These are phyloP conservation scores for Luperina testacea DNA, from an alignment of 2,888 invertebrate species.

Conservation along the genomic window DNA sequence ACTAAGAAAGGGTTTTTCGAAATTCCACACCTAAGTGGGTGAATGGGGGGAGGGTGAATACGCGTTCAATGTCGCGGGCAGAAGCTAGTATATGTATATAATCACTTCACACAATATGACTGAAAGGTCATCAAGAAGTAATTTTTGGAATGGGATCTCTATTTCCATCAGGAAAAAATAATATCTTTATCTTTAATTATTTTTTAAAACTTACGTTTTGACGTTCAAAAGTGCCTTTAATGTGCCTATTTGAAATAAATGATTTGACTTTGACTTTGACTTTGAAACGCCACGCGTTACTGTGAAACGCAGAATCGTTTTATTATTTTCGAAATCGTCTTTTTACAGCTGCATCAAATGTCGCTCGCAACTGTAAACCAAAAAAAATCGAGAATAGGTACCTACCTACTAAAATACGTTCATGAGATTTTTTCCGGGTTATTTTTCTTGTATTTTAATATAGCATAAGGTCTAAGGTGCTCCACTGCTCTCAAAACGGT, in stretches of 20 bases:
- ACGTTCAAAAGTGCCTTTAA: too few relatives aligned
- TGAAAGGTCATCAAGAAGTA: background rate
- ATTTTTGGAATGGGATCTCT: background rate
- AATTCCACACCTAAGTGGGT: too few relatives aligned
- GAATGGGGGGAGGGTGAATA: too few relatives aligned
- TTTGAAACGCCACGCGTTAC: conserved; percentile 25
- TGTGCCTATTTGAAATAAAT: too few relatives aligned
- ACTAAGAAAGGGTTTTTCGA: too few relatives aligned
- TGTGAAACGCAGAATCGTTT: conserved; percentile 48
- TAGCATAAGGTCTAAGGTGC: background rate
- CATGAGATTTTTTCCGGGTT: conserved; percentile 36
- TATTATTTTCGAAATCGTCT: conserved; percentile 52
- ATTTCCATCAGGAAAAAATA: conserved; percentile 10
- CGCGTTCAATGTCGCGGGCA: too few relatives aligned
- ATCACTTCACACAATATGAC: background rate
- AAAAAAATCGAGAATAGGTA: conserved; percentile 41
- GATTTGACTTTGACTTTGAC: too few relatives aligned
- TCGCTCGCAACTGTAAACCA: conserved; percentile 45
- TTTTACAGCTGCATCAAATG: conserved; percentile 65
- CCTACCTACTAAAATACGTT: conserved; percentile 36
- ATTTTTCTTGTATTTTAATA: conserved; percentile 13
- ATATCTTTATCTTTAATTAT: too few relatives aligned
- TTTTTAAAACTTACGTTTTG: too few relatives aligned
- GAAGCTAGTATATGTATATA: background rate
- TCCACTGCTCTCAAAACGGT: too few relatives aligned